Evolutionary conservation across 2,888 invertebrate genomes (phyloP).

Genomic region (Lasius fuliginosus): DNA sequence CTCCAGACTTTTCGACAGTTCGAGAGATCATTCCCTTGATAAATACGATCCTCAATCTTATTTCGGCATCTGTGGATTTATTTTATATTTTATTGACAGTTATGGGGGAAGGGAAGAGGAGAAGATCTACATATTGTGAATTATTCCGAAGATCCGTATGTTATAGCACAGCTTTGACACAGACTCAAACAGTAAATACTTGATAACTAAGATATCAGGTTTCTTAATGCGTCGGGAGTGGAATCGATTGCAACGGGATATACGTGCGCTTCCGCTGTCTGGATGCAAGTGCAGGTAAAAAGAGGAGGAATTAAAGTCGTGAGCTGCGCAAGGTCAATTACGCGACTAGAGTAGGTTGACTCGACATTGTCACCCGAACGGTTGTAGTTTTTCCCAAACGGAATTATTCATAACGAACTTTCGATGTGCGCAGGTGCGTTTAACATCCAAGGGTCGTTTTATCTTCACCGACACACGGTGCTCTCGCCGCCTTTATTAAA

Average conservation of each 20-base stretch:
- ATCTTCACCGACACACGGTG: conserved; percentile 22
- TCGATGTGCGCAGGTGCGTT: conserved; percentile 72
- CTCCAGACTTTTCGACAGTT: background rate
- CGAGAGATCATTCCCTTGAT: background rate
- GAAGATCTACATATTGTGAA: background rate
- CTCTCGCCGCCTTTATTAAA: conserved; percentile 62
- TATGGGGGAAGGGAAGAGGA: background rate
- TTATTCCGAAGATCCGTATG: background rate
- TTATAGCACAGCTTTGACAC: background rate
- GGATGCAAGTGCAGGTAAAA: background rate
- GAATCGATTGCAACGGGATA: conserved; percentile 52
- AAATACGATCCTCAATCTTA: background rate
- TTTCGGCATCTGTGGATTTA: background rate
- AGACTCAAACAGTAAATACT: conserved; percentile 27
- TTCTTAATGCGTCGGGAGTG: conserved; percentile 38
- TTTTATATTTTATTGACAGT: conserved; percentile 1
- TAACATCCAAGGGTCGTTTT: conserved; percentile 64
- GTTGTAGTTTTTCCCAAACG: conserved; percentile 53
- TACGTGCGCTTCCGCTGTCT: background rate
- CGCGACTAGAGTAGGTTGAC: conserved; percentile 42
- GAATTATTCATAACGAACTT: conserved; percentile 76
- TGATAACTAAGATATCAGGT: conserved; percentile 33
- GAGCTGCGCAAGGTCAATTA: conserved; percentile 72
- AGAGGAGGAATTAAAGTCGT: conserved; percentile 64
- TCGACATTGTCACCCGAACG: conserved; percentile 46